Percentiles rank a stretch among this genome's conserved stretches.
phyloP scores from a whole-genome alignment of 2,113 vertebrate species.

The Pandion haliaetus region DNA sequence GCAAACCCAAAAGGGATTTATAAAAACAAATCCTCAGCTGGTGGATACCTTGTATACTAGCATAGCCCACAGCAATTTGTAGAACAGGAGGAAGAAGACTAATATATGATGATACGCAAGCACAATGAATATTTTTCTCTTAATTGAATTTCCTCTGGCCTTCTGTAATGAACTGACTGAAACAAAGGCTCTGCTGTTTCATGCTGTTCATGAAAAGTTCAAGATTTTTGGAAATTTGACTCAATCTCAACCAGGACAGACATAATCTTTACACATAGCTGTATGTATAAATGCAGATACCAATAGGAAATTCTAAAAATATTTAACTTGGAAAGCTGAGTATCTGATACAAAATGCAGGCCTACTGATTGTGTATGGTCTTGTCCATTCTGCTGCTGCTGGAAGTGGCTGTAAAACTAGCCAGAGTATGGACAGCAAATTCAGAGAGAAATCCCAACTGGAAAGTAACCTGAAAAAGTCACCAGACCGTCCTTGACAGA shows the following conservation, averaged over 20 bases:
- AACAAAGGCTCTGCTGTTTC: slow-evolving; percentile 28
- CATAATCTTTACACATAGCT: background rate
- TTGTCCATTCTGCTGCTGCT: background rate
- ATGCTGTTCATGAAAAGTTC: background rate
- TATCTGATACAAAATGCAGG: background rate
- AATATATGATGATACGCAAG: background rate
- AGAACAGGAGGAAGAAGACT: background rate
- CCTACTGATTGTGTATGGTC: background rate
- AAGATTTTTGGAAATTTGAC: background rate
- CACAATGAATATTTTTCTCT: background rate
- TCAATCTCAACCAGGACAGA: background rate
- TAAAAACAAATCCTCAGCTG: slow-evolving; percentile 22
- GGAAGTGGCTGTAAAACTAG: background rate
- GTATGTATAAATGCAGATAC: background rate
- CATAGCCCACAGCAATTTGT: slow-evolving; percentile 10
- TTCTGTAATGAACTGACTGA: background rate
- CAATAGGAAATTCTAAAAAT: background rate
- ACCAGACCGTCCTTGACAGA: background rate
- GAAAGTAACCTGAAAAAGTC: background rate
- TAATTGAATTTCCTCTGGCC: slow-evolving; percentile 29
- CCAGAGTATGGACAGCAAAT: background rate
- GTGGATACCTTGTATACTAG: slow-evolving; percentile 4
- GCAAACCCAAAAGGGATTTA: slow-evolving; percentile 30
- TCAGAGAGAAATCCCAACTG: background rate
- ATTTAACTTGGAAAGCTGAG: background rate